These are phyloP conservation scores for Zonitis immaculata DNA, from an alignment of 2,888 invertebrate genomes.

Conservation along the genomic window DNA sequence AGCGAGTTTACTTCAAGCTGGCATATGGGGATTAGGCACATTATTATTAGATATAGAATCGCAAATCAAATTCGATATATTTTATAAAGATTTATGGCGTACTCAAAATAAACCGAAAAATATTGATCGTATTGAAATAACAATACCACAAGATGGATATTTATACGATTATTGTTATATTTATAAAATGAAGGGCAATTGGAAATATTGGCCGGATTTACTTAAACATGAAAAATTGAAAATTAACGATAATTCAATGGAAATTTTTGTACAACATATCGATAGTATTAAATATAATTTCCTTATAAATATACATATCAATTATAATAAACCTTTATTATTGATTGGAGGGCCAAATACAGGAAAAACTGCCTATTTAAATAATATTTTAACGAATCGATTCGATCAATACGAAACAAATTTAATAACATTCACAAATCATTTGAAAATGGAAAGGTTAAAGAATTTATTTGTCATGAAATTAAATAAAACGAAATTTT, in stretches of 20 bases:
- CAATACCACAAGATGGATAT: slow-evolving; percentile 54
- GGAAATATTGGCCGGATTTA: slow-evolving; percentile 57
- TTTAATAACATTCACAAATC: slow-evolving; percentile 55
- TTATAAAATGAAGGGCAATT: slow-evolving; percentile 55
- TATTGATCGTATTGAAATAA: slow-evolving; percentile 54
- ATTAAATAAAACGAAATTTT: slow-evolving; percentile 51
- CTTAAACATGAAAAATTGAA: slow-evolving; percentile 49
- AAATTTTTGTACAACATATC: slow-evolving; percentile 55
- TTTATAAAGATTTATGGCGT: slow-evolving; percentile 43
- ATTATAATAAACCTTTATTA: slow-evolving; percentile 60
- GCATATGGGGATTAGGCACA: slow-evolving; percentile 79
- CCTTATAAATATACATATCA: slow-evolving; percentile 54
- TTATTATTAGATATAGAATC: slow-evolving; percentile 55
- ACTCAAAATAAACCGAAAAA: slow-evolving; percentile 47
- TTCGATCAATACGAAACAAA: slow-evolving; percentile 52
- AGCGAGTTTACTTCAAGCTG: slow-evolving; percentile 51
- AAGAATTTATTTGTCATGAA: slow-evolving; percentile 49
- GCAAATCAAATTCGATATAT: slow-evolving; percentile 42
- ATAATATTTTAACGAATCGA: slow-evolving; percentile 49
- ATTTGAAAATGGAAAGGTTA: slow-evolving; percentile 53
- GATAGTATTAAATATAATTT: slow-evolving; percentile 55
- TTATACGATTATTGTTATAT: slow-evolving; percentile 57
- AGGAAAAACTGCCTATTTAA: slow-evolving; percentile 60
- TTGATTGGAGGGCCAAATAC: slow-evolving; percentile 58
- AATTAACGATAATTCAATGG: slow-evolving; percentile 46